Evolutionary conservation across 37 sponge, comb jelly and placozoan species (phyloP).

Genomic region (Halichondria panicea): DNA sequence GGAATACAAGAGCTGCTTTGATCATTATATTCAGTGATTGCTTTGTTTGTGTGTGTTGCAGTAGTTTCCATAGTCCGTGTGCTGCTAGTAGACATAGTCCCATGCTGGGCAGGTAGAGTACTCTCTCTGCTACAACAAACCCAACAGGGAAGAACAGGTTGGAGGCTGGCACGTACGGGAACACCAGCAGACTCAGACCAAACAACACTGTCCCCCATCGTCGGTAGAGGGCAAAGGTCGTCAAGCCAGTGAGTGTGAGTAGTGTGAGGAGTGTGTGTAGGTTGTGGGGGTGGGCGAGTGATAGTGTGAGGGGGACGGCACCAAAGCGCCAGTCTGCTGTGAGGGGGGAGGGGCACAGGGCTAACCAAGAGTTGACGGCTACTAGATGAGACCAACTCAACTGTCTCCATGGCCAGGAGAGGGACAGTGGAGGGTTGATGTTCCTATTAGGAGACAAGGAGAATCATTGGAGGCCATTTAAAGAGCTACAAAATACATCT

Average conservation of each 20-base stretch:
- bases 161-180: constrained; percentile 96
- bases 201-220: constrained; percentile 35
- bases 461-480: no score
- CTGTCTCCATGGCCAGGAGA: constrained; percentile 75
- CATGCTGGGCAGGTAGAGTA: constrained; percentile 91
- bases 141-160: constrained; percentile 97
- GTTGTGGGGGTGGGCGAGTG: constrained; percentile 70
- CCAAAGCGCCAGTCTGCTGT: constrained; percentile 93
- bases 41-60: not conserved
- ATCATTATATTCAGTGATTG: not conserved
- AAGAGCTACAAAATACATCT: no score
- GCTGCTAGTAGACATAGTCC: constrained; percentile 39
- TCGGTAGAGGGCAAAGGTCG: not conserved
- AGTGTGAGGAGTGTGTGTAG: constrained; percentile 55
- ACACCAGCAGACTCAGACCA: constrained; percentile 74
- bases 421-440: constrained; percentile 79
- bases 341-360: constrained; percentile 67
- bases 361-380: constrained; percentile 77
- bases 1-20: constrained; percentile 1
- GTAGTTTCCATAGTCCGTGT: constrained; percentile 10
- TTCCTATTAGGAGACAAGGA: no score
- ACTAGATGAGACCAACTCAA: constrained; percentile 77
- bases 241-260: not conserved
- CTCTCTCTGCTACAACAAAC: constrained; percentile 94
- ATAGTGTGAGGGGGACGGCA: constrained; percentile 76